phyloP scores from a whole-genome alignment of 2,888 invertebrate species.

The Stegophylla sp. region DNA sequence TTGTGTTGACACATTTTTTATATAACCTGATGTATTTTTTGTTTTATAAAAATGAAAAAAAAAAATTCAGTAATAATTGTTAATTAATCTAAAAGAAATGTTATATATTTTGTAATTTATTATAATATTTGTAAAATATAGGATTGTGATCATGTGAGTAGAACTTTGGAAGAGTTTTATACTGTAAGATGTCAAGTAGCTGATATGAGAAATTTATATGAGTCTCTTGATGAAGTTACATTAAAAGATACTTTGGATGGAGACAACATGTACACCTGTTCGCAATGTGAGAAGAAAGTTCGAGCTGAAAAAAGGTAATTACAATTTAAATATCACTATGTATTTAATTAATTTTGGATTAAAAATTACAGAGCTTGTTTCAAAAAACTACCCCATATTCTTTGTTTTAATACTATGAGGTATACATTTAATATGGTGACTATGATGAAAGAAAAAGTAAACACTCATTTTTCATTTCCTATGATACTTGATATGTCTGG shows the following conservation, averaged over 20 bases:
- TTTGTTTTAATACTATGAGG: constrained; percentile 96
- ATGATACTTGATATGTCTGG: constrained; percentile 91
- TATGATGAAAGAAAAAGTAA: constrained; percentile 96
- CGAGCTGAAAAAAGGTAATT: constrained; percentile 85
- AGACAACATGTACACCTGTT: constrained; percentile 97
- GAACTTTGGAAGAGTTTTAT: constrained; percentile 94
- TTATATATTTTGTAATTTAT: too few species aligned
- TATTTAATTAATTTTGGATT: not conserved
- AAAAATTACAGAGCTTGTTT: constrained; percentile 78
- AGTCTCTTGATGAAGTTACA: constrained; percentile 94
- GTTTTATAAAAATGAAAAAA: too few species aligned
- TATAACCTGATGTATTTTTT: too few species aligned
- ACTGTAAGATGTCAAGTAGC: constrained; percentile 95
- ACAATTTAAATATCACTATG: not conserved
- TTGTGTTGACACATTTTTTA: too few species aligned
- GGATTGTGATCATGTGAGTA: constrained; percentile 94
- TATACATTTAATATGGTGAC: constrained; percentile 98
- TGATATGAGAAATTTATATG: constrained; percentile 93
- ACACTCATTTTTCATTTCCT: constrained; percentile 96
- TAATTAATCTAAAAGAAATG: too few species aligned
- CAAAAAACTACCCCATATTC: constrained; percentile 88
- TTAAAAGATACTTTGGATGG: constrained; percentile 96
- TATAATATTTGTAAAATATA: constrained; percentile 63
- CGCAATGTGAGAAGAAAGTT: constrained; percentile 93
- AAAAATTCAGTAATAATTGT: too few species aligned